Evolutionary conservation across 2,888 invertebrate species (phyloP), one percentile per base, ranked within the genome.

Genomic region (Tridacna crocea): DNA sequence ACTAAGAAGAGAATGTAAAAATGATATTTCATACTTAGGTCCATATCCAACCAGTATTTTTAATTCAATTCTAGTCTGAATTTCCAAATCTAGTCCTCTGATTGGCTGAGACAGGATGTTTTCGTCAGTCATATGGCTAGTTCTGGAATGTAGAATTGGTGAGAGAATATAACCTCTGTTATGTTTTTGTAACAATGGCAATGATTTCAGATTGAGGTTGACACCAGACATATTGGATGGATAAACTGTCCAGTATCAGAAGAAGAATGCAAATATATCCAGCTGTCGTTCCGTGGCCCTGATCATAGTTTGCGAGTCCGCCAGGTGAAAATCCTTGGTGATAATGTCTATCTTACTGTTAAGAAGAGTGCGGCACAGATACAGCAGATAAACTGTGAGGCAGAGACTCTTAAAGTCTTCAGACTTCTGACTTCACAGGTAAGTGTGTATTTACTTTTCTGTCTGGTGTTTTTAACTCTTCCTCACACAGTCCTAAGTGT

Each of bases 351-450:
- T 15, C 84, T 93, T 85, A 83, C 92, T 70, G 86, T 94, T 86
- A 93, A 93, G 88, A 91, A 92, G 88, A 89, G 93, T 84, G 86
- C 95, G 75, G 87, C 95, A 51, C 96, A 96, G 47, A 96, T 98
- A 24, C 97, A 98, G 87, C 98, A 98, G 92, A 96, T 96, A 82
- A 97, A 97, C 91, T 97, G 98, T 89, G 99, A 99, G 95, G 96
- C 97, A 0, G 99, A 99, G 95, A 99, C 99, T 0, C 95, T 99
- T 61, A 96, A 97, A 87, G 98, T 99, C 0, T 99, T 99, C 94
- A 95, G 98, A 19, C 95, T 98, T 12, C 97, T 99, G 58, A 98
- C 98, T 0, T 97, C 97, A 66, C 98, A 98, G 96, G 97, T 97
- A 93, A 46, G 26, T 11, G 12, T 65, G 36, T 8, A 4, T 36